Percentiles rank a stretch among this genome's conserved stretches.
These are phyloP conservation scores for Eriocheir sinensis DNA, from an alignment of 1,140 invertebrate species.

Conservation along the genomic window DNA sequence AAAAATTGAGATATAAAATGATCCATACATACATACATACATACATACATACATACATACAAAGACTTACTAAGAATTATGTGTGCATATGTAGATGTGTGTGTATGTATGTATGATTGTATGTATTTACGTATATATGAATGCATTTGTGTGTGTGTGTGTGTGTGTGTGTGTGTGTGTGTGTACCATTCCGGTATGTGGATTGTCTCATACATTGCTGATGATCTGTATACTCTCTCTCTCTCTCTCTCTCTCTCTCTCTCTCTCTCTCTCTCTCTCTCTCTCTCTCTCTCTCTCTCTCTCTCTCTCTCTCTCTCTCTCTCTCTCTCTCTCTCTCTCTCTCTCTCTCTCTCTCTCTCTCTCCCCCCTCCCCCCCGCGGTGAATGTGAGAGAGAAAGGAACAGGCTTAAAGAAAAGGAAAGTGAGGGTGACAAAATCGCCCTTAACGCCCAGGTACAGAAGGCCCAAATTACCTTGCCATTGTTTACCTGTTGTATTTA, in stretches of 20 bases:
- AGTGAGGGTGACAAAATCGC: no score
- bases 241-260: not conserved
- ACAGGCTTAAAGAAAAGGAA: no score
- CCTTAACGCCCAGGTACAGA: no score
- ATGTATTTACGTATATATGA: not conserved
- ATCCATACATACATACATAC: not conserved
- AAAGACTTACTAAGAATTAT: not conserved
- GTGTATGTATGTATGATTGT: not conserved
- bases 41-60: not conserved
- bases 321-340: constrained; percentile 50
- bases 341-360: constrained; percentile 40
- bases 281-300: constrained; percentile 13
- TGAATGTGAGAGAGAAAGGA: no score
- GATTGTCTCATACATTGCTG: not conserved
- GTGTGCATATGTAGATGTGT: not conserved
- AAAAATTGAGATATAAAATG: no score
- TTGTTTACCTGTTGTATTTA: no score
- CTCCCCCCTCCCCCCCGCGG: no score
- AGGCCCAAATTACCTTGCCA: no score
- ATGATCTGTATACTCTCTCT: not conserved
- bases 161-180: constrained; percentile 4
- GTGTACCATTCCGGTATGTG: not conserved
- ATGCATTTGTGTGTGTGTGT: not conserved
- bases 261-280: no score
- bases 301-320: constrained; percentile 36